Percentiles rank a stretch among this genome's conserved stretches.
Evolutionary conservation across 2,888 invertebrate species (phyloP).

Genomic region (Trisateles emortualis): DNA sequence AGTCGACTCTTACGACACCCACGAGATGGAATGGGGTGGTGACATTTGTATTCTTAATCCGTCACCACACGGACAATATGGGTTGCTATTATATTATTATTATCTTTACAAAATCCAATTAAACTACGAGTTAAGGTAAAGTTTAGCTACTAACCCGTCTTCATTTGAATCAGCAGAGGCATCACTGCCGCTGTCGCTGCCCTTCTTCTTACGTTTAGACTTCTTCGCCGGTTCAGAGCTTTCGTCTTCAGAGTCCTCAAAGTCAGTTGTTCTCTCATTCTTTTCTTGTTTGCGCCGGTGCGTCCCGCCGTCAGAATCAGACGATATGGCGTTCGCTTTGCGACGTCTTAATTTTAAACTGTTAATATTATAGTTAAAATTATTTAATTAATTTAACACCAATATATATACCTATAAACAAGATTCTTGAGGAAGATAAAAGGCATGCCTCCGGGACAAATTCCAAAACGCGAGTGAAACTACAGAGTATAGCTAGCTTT

Average conservation of each 20-base stretch:
- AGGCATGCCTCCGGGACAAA: too few relatives aligned
- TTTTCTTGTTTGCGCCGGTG: conserved; percentile 58
- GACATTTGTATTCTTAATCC: too few relatives aligned
- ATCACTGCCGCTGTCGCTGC: conserved; percentile 63
- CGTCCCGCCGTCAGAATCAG: conserved; percentile 74
- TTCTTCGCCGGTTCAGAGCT: conserved; percentile 61
- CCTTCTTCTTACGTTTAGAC: conserved; percentile 72
- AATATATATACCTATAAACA: too few relatives aligned
- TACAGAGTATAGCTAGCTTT: too few relatives aligned
- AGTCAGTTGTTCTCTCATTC: conserved; percentile 65
- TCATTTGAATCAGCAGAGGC: conserved; percentile 68
- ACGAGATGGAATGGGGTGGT: too few relatives aligned
- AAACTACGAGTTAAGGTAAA: not conserved
- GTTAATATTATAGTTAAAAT: not conserved
- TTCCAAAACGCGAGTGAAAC: too few relatives aligned
- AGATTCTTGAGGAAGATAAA: too few relatives aligned
- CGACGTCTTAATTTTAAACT: conserved; percentile 74
- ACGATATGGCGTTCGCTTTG: conserved; percentile 73
- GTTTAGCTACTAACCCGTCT: conserved; percentile 56
- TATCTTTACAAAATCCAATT: too few relatives aligned
- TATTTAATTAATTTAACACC: too few relatives aligned
- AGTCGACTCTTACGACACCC: too few relatives aligned
- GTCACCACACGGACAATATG: too few relatives aligned
- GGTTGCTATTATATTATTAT: too few relatives aligned
- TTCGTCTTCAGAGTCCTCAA: conserved; percentile 73